A percentile compares a stretch with the other conserved stretches of the same genome.
Conservation (phyloP, 2,888 invertebrate species). For the Hedychridium roseum region DNA sequence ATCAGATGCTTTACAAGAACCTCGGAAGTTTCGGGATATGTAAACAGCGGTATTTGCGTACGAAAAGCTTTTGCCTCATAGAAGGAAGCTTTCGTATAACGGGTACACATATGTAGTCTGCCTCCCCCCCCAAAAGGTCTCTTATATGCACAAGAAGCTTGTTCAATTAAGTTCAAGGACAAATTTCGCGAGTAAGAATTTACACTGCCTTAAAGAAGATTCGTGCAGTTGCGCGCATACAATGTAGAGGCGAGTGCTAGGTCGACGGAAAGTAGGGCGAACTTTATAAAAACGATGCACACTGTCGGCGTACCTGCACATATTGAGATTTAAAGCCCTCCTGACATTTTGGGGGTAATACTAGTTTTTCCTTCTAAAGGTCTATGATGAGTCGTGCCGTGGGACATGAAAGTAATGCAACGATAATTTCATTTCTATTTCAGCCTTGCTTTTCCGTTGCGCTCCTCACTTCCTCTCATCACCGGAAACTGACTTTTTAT, state of each 20-base stretch:
- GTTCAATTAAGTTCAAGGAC: constrained; percentile 37
- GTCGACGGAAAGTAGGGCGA: constrained; percentile 36
- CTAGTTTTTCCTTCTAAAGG: background rate
- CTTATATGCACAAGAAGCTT: no score
- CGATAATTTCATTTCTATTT: constrained; percentile 20
- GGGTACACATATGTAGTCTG: no score
- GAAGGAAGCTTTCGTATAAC: no score
- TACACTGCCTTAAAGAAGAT: constrained; percentile 20
- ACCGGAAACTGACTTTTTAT: constrained; percentile 12
- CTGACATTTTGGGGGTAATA: constrained; percentile 15
- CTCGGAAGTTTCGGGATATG: no score
- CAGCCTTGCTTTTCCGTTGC: background rate
- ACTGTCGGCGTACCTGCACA: constrained; percentile 22
- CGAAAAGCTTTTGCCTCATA: no score
- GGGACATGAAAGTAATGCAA: constrained; percentile 5
- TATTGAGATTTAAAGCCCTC: constrained; percentile 28
- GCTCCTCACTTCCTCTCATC: no score
- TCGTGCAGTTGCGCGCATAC: constrained; percentile 3
- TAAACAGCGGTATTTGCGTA: no score
- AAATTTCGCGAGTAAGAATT: constrained; percentile 24
- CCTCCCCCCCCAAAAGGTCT: no score
- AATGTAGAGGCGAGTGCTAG: constrained; percentile 11
- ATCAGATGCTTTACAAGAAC: no score
- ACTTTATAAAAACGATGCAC: constrained; percentile 34
- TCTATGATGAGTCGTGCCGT: constrained; percentile 2